Evolutionary conservation across 2,113 vertebrate genomes (phyloP).

Genomic region (Syngnathoides biaculeatus): DNA sequence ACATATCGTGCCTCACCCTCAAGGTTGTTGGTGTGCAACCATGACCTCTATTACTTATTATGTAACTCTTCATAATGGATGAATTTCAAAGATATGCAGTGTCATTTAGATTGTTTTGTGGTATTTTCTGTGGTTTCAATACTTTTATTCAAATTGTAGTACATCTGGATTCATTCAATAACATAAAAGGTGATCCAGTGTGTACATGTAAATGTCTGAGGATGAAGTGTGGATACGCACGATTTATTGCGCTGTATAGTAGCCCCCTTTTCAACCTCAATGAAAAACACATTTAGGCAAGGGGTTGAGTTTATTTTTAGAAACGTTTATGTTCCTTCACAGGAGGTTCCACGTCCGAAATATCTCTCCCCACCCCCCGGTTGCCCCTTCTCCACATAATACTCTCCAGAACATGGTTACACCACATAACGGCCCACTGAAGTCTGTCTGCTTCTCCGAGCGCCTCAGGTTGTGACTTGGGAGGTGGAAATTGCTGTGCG

Average conservation of each 20-base stretch:
- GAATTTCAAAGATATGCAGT: not conserved
- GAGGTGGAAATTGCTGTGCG: constrained; percentile 33
- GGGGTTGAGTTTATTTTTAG: constrained; percentile 61
- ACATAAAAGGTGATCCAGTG: not conserved
- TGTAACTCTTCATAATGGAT: not conserved
- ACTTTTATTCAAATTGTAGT: not conserved
- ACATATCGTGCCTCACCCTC: too few species aligned
- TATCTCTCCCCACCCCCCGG: constrained; percentile 33
- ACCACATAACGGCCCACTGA: constrained; percentile 30
- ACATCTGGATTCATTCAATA: constrained; percentile 5
- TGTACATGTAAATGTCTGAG: not conserved
- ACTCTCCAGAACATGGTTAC: constrained; percentile 61
- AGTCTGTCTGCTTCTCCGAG: constrained; percentile 21
- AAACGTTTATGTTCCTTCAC: constrained; percentile 45
- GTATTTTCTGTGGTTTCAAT: not conserved
- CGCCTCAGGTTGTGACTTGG: constrained; percentile 31
- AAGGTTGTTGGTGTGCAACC: not conserved
- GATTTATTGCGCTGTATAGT: constrained; percentile 1
- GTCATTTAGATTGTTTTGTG: not conserved
- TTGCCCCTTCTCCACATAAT: constrained; percentile 46
- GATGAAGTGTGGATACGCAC: not conserved
- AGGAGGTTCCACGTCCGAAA: constrained; percentile 55
- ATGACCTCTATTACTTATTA: not conserved
- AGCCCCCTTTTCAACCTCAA: constrained; percentile 10
- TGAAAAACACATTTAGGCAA: constrained; percentile 57